These are phyloP conservation scores for Austrofundulus limnaeus DNA, from an alignment of 2,113 vertebrate genomes.

Conservation along the genomic window DNA sequence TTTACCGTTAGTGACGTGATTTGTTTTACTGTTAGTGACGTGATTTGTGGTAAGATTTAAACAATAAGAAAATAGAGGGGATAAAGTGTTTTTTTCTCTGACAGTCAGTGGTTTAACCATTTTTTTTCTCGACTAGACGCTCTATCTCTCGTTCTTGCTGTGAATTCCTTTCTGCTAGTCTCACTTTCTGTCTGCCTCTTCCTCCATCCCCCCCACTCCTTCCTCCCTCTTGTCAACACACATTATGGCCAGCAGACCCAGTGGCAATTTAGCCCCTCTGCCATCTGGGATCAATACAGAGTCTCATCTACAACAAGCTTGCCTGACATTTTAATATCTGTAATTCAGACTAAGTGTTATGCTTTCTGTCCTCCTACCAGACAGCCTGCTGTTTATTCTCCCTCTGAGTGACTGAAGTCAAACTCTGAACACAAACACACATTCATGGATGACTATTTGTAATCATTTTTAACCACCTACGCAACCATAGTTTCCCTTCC, in stretches of 20 bases:
- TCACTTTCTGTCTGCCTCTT: conserved; percentile 58
- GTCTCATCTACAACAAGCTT: conserved; percentile 72
- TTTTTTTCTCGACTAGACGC: conserved; percentile 16
- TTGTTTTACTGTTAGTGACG: conserved; percentile 17
- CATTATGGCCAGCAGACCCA: conserved; percentile 66
- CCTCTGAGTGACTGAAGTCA: conserved; percentile 64
- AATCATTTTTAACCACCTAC: conserved; percentile 52
- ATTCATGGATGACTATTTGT: conserved; percentile 56
- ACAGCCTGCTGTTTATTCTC: conserved; percentile 68
- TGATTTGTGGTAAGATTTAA: conserved; percentile 17
- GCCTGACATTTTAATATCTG: conserved; percentile 81
- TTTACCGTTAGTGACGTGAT: conserved; percentile 20
- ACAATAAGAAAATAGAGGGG: conserved; percentile 4
- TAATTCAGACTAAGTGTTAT: conserved; percentile 81
- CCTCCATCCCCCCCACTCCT: conserved; percentile 42
- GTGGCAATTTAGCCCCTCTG: conserved; percentile 67
- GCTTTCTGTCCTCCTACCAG: conserved; percentile 75
- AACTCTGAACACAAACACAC: conserved; percentile 51
- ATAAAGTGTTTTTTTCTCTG: conserved; percentile 24
- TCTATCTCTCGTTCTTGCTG: conserved; percentile 21
- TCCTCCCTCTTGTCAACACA: conserved; percentile 57
- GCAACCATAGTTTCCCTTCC: conserved; percentile 36
- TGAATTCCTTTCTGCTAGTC: conserved; percentile 56
- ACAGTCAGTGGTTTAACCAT: conserved; percentile 22
- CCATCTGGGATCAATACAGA: conserved; percentile 82